A percentile compares a stretch with the other conserved stretches of the same genome.
Conservation (phyloP, 2,888 invertebrate genomes). For the Orgyia antiqua region DNA sequence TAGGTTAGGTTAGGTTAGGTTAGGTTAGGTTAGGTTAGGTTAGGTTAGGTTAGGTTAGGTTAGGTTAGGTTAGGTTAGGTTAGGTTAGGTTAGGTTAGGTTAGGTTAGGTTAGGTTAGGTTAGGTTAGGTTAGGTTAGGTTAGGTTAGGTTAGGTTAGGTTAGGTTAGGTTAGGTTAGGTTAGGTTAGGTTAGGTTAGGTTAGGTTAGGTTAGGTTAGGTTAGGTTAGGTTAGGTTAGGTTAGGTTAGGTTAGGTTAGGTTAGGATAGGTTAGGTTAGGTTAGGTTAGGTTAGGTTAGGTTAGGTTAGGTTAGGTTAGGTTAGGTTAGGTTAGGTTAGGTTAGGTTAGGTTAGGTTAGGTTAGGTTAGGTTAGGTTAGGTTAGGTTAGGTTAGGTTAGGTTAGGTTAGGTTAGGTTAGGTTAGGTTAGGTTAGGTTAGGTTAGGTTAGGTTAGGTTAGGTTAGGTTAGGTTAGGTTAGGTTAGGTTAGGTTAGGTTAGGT, state of each 20-base stretch:
- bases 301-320: conserved; percentile 15
- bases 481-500: no score
- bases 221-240: conserved; percentile 12
- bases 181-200: conserved; percentile 6
- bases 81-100: no score
- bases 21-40: no score
- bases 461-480: conserved; percentile 12
- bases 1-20: no score
- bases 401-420: conserved; percentile 17
- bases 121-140: no score
- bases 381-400: conserved; percentile 13
- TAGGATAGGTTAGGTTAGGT: conserved; percentile 18
- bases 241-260: conserved; percentile 15
- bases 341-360: conserved; percentile 14
- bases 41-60: no score
- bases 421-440: conserved; percentile 16
- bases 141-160: no score
- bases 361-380: conserved; percentile 15
- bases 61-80: no score
- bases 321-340: conserved; percentile 7
- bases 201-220: conserved; percentile 6
- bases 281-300: conserved; percentile 17
- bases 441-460: no score
- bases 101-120: no score
- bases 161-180: neutral